Conservation (phyloP, 2,888 invertebrate species). For the Eilema griseolum region DNA sequence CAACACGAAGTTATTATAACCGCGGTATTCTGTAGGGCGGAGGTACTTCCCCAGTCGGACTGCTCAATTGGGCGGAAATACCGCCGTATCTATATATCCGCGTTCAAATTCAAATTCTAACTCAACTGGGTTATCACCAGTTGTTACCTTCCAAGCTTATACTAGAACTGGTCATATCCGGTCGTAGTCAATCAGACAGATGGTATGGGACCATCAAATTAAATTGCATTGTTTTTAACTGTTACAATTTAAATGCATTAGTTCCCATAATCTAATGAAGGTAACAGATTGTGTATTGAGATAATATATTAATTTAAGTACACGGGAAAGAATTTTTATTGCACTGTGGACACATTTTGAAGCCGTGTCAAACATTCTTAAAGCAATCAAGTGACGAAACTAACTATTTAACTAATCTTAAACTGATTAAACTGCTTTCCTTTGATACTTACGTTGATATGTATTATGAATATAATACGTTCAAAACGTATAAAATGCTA, state of each 20-base stretch:
- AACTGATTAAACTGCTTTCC: constrained; percentile 53
- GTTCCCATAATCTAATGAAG: constrained; percentile 44
- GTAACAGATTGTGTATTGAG: constrained; percentile 42
- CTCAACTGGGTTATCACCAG: background rate
- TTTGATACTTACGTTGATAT: constrained; percentile 48
- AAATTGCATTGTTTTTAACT: constrained; percentile 27
- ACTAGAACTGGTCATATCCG: background rate
- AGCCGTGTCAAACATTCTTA: constrained; percentile 51
- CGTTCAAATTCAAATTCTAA: no score
- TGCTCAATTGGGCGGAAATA: no score
- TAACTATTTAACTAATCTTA: constrained; percentile 52
- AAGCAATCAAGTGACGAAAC: constrained; percentile 50
- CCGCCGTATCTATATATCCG: no score
- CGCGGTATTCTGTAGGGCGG: no score
- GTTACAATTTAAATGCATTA: constrained; percentile 52
- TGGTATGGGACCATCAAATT: background rate
- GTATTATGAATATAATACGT: constrained; percentile 51
- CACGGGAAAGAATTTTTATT: constrained; percentile 51
- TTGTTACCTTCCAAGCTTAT: background rate
- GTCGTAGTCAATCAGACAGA: background rate
- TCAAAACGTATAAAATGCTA: constrained; percentile 61
- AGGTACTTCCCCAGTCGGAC: no score
- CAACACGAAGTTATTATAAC: no score
- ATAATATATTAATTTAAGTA: constrained; percentile 51
- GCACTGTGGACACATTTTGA: constrained; percentile 42